Conservation (phyloP, 2,113 vertebrate genomes). For the Halichoerus grypus region DNA sequence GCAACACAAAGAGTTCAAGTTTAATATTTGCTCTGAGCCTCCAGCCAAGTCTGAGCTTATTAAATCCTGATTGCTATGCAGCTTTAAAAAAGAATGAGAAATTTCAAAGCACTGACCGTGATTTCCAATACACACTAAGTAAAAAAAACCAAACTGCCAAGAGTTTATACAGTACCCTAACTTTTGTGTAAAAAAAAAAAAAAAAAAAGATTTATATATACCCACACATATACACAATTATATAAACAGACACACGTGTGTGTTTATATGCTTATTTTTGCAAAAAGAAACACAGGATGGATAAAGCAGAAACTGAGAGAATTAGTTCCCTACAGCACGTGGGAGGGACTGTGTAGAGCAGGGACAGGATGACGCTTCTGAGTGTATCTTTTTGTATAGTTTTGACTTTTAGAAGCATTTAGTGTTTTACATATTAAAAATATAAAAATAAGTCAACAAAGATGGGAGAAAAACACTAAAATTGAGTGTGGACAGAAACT, state of each 20-base stretch:
- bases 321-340: neutral
- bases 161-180: neutral
- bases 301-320: neutral
- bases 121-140: neutral
- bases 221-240: neutral
- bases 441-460: constrained; percentile 8
- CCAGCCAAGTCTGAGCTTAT: neutral
- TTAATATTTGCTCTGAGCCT: neutral
- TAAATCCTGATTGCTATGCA: neutral
- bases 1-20: neutral
- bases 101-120: neutral
- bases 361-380: neutral
- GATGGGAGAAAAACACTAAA: neutral
- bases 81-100: neutral
- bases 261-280: neutral
- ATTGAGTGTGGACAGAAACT: constrained; percentile 22
- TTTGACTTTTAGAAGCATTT: neutral
- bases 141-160: neutral
- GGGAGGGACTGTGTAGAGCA: rapidly evolving
- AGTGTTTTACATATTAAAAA: neutral
- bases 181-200: neutral
- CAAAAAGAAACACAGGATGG: neutral
- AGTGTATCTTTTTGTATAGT: neutral
- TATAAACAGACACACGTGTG: neutral
- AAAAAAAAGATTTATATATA: neutral